phyloP scores from a whole-genome alignment of 2,888 invertebrate species.

The Alsophila aescularia region DNA sequence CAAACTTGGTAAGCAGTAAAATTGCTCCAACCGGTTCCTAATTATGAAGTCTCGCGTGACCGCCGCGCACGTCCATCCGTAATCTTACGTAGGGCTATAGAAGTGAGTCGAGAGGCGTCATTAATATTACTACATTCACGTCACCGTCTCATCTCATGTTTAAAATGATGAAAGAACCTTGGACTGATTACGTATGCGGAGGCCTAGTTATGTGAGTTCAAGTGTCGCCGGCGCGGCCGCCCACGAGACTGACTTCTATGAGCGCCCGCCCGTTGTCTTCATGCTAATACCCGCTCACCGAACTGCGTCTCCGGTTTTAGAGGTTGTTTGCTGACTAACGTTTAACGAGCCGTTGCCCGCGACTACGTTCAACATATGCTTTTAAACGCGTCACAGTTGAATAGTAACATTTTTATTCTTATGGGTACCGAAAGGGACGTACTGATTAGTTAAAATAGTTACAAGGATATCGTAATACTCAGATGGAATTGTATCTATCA shows the following conservation, averaged over 20 bases:
- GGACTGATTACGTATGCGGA: conserved; percentile 55
- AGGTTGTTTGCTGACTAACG: conserved; percentile 51
- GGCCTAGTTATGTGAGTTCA: conserved; percentile 47
- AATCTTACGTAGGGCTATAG: conserved; percentile 11
- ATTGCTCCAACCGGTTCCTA: conserved; percentile 35
- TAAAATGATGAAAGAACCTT: conserved; percentile 59
- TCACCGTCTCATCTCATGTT: conserved; percentile 53
- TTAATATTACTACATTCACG: conserved; percentile 36
- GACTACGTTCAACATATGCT: conserved; percentile 11
- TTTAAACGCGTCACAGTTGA: conserved; percentile 33
- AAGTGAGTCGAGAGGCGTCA: conserved; percentile 8
- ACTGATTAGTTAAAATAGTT: no score
- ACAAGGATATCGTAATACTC: neutral
- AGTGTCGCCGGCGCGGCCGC: conserved; percentile 44
- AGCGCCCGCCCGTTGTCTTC: conserved; percentile 50
- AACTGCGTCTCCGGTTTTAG: conserved; percentile 54
- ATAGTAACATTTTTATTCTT: neutral
- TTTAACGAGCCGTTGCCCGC: conserved; percentile 18
- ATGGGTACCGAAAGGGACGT: neutral
- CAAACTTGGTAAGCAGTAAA: conserved; percentile 11
- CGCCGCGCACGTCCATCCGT: conserved; percentile 12
- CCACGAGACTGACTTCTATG: conserved; percentile 56
- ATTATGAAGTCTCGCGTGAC: conserved; percentile 31
- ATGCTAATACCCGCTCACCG: conserved; percentile 57
- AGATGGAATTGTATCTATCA: neutral